Percentiles rank a stretch among this genome's conserved stretches.
phyloP scores from a whole-genome alignment of 1,140 invertebrate species.

The Linepithema humile region DNA sequence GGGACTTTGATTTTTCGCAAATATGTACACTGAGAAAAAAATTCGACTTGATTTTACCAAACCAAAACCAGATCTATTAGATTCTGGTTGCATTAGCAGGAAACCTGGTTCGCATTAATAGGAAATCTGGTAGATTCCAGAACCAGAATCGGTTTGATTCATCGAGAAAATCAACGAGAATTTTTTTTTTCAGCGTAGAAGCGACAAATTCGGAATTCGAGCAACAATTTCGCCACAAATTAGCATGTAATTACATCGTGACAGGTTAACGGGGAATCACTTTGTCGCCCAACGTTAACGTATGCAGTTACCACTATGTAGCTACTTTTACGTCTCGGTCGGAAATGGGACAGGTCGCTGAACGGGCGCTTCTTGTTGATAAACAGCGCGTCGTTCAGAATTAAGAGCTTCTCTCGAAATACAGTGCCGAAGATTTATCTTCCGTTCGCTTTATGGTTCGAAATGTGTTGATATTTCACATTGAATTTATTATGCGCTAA shows the following conservation, averaged over 20 bases:
- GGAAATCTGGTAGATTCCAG: no score
- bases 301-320: not conserved
- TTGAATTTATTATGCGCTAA: constrained; percentile 32
- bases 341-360: constrained; percentile 39
- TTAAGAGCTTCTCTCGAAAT: constrained; percentile 48
- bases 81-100: not conserved
- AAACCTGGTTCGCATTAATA: no score
- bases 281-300: not conserved
- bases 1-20: no score
- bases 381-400: constrained; percentile 53
- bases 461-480: constrained; percentile 1
- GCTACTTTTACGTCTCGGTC: constrained; percentile 36
- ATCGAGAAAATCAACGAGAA: no score
- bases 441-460: not conserved
- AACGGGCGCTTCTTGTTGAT: constrained; percentile 41
- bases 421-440: constrained; percentile 36
- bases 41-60: no score
- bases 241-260: not conserved
- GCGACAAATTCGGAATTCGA: not conserved
- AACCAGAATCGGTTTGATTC: no score
- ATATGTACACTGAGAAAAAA: not conserved
- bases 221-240: not conserved
- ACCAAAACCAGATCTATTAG: not conserved
- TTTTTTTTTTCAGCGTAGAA: not conserved
- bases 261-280: not conserved